These are phyloP conservation scores for Regulus satrapa DNA, from an alignment of 2,113 vertebrate species.

Conservation along the genomic window DNA sequence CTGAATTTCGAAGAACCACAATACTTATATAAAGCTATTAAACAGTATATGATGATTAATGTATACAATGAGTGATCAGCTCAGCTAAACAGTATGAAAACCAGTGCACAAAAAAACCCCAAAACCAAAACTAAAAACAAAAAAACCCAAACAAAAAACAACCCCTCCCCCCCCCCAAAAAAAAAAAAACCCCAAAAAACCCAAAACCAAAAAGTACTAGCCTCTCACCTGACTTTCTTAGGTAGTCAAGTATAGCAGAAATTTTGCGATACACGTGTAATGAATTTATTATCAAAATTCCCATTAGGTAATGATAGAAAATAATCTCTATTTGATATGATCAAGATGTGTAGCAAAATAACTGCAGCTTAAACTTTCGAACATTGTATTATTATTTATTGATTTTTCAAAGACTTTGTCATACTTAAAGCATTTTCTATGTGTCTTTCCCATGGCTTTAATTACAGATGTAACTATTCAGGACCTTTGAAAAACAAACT, in stretches of 20 bases:
- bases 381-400: not conserved
- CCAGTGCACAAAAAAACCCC: no score
- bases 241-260: not conserved
- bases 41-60: not conserved
- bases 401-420: not conserved
- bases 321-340: not conserved
- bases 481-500: not conserved
- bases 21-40: not conserved
- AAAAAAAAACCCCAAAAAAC: no score
- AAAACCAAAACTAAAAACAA: no score
- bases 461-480: not conserved
- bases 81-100: not conserved
- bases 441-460: not conserved
- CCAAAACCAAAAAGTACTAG: no score
- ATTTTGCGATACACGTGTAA: not conserved
- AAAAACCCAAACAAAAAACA: no score
- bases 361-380: not conserved
- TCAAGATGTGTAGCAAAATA: not conserved
- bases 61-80: not conserved
- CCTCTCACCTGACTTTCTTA: not conserved
- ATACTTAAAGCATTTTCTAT: not conserved
- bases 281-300: not conserved
- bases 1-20: not conserved
- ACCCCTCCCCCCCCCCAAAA: no score
- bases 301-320: not conserved